These are phyloP conservation scores for Amphimedon queenslandica DNA, from an alignment of 37 sponge, comb jelly and placozoan species.

Conservation along the genomic window DNA sequence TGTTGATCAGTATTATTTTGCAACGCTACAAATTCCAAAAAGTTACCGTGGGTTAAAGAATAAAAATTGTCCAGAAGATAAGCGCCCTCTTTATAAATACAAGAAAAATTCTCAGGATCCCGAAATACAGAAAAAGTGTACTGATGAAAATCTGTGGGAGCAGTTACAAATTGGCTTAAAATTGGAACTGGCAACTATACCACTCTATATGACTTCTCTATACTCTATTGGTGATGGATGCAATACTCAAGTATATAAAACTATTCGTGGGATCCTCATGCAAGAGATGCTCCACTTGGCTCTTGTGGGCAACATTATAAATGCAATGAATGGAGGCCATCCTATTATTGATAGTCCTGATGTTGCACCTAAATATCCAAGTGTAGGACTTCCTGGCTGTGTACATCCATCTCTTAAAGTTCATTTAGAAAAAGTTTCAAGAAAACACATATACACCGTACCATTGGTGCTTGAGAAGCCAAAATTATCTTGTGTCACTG, in stretches of 20 bases:
- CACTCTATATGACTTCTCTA: slow-evolving; percentile 38
- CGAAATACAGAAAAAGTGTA: background rate
- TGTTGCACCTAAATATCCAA: slow-evolving; percentile 24
- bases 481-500: background rate
- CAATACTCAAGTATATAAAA: slow-evolving; percentile 29
- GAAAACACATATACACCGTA: slow-evolving; percentile 23
- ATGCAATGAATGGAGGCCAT: slow-evolving; percentile 19
- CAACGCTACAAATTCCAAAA: background rate
- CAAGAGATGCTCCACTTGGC: slow-evolving; percentile 65
- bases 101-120: background rate
- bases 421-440: slow-evolving; percentile 20
- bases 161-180: slow-evolving; percentile 41
- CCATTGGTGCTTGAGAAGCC: slow-evolving; percentile 44
- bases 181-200: slow-evolving; percentile 57
- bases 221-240: slow-evolving; percentile 44
- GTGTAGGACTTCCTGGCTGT: slow-evolving; percentile 26
- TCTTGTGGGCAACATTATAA: slow-evolving; percentile 53
- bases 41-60: too few relatives aligned
- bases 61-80: background rate
- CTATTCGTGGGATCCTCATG: slow-evolving; percentile 26
- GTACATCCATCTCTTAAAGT: slow-evolving; percentile 37
- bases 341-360: slow-evolving; percentile 35
- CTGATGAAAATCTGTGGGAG: background rate
- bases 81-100: background rate
- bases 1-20: background rate